Evolutionary conservation across 2,888 invertebrate genomes (phyloP).

Genomic region (Melieria crassipennis): DNA sequence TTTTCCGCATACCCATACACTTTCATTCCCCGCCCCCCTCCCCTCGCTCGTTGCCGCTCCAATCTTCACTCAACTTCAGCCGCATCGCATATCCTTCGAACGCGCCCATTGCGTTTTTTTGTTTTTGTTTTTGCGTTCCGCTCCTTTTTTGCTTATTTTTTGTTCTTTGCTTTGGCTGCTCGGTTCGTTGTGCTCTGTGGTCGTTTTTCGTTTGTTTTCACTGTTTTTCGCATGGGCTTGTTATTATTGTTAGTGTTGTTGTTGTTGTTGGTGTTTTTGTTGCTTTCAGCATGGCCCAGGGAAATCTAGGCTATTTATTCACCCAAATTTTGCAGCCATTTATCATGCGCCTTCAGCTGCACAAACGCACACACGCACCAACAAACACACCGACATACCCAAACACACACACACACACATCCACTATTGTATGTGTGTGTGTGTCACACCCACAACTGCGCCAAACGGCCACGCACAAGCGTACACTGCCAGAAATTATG

Average conservation of each 20-base stretch:
- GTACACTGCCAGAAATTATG: slow-evolving; percentile 37
- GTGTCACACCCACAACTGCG: slow-evolving; percentile 49
- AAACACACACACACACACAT: not conserved
- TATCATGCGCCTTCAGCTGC: slow-evolving; percentile 49
- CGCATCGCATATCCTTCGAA: not conserved
- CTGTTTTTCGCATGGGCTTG: slow-evolving; percentile 12
- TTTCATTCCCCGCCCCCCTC: not conserved
- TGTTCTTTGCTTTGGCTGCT: slow-evolving; percentile 14
- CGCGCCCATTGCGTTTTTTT: slow-evolving; percentile 3
- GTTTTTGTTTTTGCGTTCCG: slow-evolving; percentile 49
- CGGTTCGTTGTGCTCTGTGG: slow-evolving; percentile 5
- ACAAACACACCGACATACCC: slow-evolving; percentile 15
- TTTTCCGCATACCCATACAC: not conserved
- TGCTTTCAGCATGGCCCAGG: slow-evolving; percentile 49
- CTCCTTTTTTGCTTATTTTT: slow-evolving; percentile 36
- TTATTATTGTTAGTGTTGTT: slow-evolving; percentile 36
- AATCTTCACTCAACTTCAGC: not conserved
- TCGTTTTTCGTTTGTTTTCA: slow-evolving; percentile 8
- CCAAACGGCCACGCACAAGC: slow-evolving; percentile 32
- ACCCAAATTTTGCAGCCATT: slow-evolving; percentile 56
- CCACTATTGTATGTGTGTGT: not conserved
- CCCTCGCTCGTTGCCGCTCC: not conserved
- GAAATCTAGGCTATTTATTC: slow-evolving; percentile 61
- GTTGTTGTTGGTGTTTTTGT: slow-evolving; percentile 34
- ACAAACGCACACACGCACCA: slow-evolving; percentile 37